Evolutionary conservation across 2,113 vertebrate genomes (phyloP).

Genomic region (Anarrhichthys ocellatus): DNA sequence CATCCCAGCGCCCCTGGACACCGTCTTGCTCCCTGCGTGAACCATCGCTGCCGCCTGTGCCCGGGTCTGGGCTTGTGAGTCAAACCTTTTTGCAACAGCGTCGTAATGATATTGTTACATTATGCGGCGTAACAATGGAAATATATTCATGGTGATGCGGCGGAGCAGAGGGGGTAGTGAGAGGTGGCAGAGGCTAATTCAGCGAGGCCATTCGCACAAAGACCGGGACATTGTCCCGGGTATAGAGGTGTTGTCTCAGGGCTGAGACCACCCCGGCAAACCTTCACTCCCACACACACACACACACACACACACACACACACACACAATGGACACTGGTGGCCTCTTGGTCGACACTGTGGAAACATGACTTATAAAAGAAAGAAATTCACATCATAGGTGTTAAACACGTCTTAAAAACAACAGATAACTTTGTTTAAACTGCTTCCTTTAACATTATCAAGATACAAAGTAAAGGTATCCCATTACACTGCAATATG

Average conservation of each 20-base stretch:
- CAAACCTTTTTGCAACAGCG: slow-evolving; percentile 30
- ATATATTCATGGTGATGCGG: slow-evolving; percentile 56
- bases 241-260: slow-evolving; percentile 59
- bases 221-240: slow-evolving; percentile 41
- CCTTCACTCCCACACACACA: slow-evolving; percentile 19
- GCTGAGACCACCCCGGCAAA: slow-evolving; percentile 43
- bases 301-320: slow-evolving; percentile 10
- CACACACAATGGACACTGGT: slow-evolving; percentile 32
- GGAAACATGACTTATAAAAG: neutral
- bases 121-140: slow-evolving; percentile 51
- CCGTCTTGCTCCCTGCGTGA: slow-evolving; percentile 30
- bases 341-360: slow-evolving; percentile 17
- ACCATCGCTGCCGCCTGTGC: neutral
- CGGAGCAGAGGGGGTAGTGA: slow-evolving; percentile 40
- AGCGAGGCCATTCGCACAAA: slow-evolving; percentile 52
- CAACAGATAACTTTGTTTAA: neutral
- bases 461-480: neutral
- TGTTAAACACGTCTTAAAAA: neutral
- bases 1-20: slow-evolving; percentile 45
- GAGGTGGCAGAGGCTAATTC: slow-evolving; percentile 62
- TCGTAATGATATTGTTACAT: slow-evolving; percentile 57
- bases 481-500: neutral
- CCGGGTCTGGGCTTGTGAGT: slow-evolving; percentile 14
- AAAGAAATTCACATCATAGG: neutral
- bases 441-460: slow-evolving; percentile 1